Conservation (phyloP, 2,888 invertebrate genomes). For the Drosophila percnosoma region DNA sequence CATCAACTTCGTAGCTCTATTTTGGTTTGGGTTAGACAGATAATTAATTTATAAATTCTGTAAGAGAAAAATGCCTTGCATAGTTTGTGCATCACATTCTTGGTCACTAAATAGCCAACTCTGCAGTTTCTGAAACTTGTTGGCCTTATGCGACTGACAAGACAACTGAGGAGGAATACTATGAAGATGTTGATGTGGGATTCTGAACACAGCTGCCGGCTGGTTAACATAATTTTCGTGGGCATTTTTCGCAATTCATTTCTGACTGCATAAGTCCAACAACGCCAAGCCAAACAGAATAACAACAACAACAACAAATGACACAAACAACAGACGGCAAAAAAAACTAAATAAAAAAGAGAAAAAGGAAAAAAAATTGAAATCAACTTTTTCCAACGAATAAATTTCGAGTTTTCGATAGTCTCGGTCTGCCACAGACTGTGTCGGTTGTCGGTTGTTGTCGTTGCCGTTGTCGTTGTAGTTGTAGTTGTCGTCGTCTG, state of each 20-base stretch:
- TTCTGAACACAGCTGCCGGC: slow-evolving; percentile 70
- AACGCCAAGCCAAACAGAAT: slow-evolving; percentile 32
- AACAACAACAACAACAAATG: slow-evolving; percentile 29
- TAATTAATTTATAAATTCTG: neutral
- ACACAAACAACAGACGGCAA: slow-evolving; percentile 15
- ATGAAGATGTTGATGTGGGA: slow-evolving; percentile 42
- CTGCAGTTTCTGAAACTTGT: slow-evolving; percentile 3
- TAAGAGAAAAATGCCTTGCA: neutral
- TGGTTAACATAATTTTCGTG: slow-evolving; percentile 81
- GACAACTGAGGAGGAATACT: slow-evolving; percentile 3
- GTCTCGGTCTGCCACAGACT: slow-evolving; percentile 80
- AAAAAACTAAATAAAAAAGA: slow-evolving; percentile 33
- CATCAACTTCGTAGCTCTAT: neutral
- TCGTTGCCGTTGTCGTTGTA: slow-evolving; percentile 33
- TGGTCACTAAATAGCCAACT: slow-evolving; percentile 1
- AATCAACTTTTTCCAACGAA: slow-evolving; percentile 80
- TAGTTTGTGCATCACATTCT: neutral
- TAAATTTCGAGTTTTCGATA: slow-evolving; percentile 81
- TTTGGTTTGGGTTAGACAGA: neutral
- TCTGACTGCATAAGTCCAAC: slow-evolving; percentile 61
- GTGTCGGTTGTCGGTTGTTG: slow-evolving; percentile 51
- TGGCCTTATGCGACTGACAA: neutral
- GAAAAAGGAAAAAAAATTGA: slow-evolving; percentile 46
- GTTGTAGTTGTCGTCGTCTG: slow-evolving; percentile 37
- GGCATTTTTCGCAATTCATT: slow-evolving; percentile 72